Evolutionary conservation across 2,797 vertebrate species (phyloP).

Genomic region (Megaceryle alcyon): DNA sequence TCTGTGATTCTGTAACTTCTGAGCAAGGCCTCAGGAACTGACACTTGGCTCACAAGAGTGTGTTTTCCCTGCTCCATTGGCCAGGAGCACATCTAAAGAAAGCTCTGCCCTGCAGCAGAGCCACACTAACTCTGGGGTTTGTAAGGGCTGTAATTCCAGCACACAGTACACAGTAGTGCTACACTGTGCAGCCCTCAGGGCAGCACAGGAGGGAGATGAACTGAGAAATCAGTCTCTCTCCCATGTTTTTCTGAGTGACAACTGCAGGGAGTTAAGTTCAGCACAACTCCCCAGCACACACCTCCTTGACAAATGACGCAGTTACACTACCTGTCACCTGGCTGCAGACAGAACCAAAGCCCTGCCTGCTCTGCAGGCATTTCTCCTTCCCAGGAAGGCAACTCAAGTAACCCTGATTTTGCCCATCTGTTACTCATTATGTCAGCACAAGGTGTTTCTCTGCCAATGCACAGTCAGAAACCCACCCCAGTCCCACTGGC

Average conservation of each 20-base stretch:
- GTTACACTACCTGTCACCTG: not conserved
- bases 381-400: not conserved
- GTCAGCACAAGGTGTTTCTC: not conserved
- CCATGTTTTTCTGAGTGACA: not conserved
- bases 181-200: not conserved
- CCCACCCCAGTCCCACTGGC: not conserved
- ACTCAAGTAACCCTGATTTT: fast-evolving
- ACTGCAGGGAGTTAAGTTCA: not conserved
- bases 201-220: not conserved
- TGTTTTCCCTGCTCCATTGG: fast-evolving
- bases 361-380: not conserved
- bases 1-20: not conserved
- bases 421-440: not conserved
- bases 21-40: not conserved
- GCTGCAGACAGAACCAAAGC: not conserved
- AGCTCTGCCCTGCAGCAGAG: not conserved
- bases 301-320: not conserved
- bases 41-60: not conserved
- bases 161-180: not conserved
- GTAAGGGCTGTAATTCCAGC: not conserved
- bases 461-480: not conserved
- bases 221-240: not conserved
- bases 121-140: not conserved
- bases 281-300: not conserved
- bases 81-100: not conserved